Evolutionary conservation across 1,140 invertebrate species (phyloP), one percentile per base, ranked within the genome.

Genomic region (Dendrolimus punctatus): DNA sequence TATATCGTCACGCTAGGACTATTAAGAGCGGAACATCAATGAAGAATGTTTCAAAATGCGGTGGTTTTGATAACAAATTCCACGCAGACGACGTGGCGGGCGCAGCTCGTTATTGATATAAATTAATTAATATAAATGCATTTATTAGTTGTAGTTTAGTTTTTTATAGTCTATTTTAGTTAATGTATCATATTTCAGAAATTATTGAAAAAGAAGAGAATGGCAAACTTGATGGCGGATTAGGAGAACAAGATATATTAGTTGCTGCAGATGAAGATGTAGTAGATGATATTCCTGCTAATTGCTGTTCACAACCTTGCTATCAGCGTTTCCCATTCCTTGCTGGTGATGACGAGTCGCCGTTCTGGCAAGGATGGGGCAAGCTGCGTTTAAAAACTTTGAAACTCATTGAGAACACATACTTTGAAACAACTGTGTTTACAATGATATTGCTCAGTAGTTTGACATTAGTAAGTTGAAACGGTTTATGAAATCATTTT

Each of bases 341-440:
- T 64, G 94, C 94, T 59, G 95, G 95, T 42, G 95, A 96, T 67
- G 94, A 96, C 57, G 95, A 96, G 68, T 95, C 96, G 44, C 94
- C 94, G 4, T 95, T 97, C 84, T 98, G 96, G 93, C 94, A 96
- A 84, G 94, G 94, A 54, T 99, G 96, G 96, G 96, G 93, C 56
- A 95, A 94, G 80, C 89, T 98, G 40, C 90, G 98, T 73, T 91
- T 95, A 66, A 97, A 98, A 88, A 98, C 96, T 55, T 98, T 95
- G 88, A 91, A 93, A 87, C 91, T 99, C 63, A 98, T 99, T 73
- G 98, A 99, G 89, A 98, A 99, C 89, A 98, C 97, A 88, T 99
- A 99, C 89, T 99, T 99, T 90, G 98, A 99, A 91, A 98, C 96
- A 65, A 96, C 98, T 88, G 97, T 99, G 85, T 99, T 99, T 77